A percentile compares a stretch with the other conserved stretches of the same genome.
phyloP scores from a whole-genome alignment of 1,140 invertebrate species.

The Armadillidium nasatum region DNA sequence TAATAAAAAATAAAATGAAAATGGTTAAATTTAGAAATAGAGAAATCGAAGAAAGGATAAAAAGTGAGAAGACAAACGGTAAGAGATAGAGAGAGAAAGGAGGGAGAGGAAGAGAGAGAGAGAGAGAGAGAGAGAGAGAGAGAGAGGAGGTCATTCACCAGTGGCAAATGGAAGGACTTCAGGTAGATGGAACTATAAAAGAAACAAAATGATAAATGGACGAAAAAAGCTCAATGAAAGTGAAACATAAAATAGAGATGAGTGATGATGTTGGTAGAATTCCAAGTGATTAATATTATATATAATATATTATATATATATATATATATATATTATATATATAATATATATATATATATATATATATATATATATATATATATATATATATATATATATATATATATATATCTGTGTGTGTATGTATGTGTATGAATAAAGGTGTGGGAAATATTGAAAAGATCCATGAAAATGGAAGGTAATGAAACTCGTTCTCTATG shows the following conservation, averaged over 20 bases:
- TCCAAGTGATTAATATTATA: not conserved
- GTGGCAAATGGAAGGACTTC: constrained; percentile 1
- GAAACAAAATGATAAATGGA: constrained; percentile 3
- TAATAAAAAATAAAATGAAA: no score
- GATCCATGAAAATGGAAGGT: no score
- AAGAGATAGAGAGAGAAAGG: not conserved
- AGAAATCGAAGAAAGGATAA: no score
- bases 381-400: not conserved
- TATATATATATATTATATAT: constrained; percentile 15
- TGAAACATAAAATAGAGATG: constrained; percentile 2
- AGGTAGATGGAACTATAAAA: not conserved
- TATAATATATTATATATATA: constrained; percentile 15
- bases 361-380: not conserved
- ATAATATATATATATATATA: constrained; percentile 10
- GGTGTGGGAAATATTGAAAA: no score
- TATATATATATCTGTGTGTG: no score
- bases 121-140: constrained; percentile 11
- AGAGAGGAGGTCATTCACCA: not conserved
- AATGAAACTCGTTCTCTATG: no score
- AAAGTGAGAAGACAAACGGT: no score
- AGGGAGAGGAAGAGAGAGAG: not conserved
- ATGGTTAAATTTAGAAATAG: no score
- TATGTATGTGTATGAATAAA: no score
- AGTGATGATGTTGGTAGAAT: not conserved
- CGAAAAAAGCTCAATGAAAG: not conserved